Percentiles rank a stretch among this genome's conserved stretches.
Evolutionary conservation across 2,888 invertebrate genomes (phyloP).

Genomic region (Nephrotoma guestfalica): DNA sequence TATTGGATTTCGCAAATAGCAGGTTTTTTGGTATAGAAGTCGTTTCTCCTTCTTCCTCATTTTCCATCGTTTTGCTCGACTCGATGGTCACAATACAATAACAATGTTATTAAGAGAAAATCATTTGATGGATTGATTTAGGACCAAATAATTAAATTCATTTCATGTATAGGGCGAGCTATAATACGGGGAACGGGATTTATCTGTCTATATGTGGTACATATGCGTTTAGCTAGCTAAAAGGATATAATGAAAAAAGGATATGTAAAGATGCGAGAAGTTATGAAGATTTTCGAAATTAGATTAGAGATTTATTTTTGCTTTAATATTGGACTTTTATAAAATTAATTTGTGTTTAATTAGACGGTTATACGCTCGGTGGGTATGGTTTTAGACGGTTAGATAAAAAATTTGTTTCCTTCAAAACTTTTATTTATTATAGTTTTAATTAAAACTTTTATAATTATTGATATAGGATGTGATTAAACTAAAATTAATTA

Average conservation of each 20-base stretch:
- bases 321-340: not conserved
- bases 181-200: not conserved
- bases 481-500: not conserved
- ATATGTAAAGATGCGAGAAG: not conserved
- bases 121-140: slow-evolving; percentile 4
- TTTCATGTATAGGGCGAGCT: not conserved
- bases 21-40: not conserved
- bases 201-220: not conserved
- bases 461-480: not conserved
- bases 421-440: not conserved
- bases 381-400: not conserved
- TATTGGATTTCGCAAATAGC: not conserved
- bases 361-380: not conserved
- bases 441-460: not conserved
- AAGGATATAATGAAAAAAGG: not conserved
- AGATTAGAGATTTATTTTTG: not conserved
- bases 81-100: not conserved
- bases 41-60: not conserved
- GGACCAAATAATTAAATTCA: not conserved
- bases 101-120: slow-evolving; percentile 2
- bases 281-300: not conserved
- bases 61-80: not conserved
- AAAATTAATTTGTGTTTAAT: not conserved
- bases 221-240: not conserved
- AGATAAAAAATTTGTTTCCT: not conserved